Evolutionary conservation across 2,888 invertebrate species (phyloP).

Genomic region (Spisula subtruncata): DNA sequence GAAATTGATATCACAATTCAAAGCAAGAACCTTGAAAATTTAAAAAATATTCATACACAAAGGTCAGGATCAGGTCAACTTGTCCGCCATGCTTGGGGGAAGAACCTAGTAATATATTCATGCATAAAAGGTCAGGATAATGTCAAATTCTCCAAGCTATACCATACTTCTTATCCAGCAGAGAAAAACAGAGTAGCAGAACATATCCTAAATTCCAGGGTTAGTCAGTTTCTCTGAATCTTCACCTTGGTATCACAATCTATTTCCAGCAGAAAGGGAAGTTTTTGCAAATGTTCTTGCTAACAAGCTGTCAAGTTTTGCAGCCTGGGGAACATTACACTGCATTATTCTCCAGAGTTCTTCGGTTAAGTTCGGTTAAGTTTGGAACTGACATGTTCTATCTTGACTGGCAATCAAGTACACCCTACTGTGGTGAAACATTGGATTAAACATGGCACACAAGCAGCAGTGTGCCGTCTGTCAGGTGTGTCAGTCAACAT

Average conservation of each 20-base stretch:
- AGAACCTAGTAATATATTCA: too few relatives aligned
- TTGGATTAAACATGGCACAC: constrained; percentile 51
- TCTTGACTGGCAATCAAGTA: constrained; percentile 53
- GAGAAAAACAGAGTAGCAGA: constrained; percentile 15
- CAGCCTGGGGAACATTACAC: constrained; percentile 40
- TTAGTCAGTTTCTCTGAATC: constrained; percentile 41
- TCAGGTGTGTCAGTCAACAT: constrained; percentile 58
- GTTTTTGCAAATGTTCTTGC: constrained; percentile 19
- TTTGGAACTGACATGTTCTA: constrained; percentile 44
- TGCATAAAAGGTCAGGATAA: too few relatives aligned
- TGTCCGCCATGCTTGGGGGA: too few relatives aligned
- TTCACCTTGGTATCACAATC: constrained; percentile 26
- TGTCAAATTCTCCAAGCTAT: too few relatives aligned
- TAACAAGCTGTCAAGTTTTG: constrained; percentile 55
- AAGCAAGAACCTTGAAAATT: too few relatives aligned
- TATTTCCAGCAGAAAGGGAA: constrained; percentile 18
- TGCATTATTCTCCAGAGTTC: constrained; percentile 10
- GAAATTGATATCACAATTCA: too few relatives aligned
- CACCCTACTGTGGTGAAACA: constrained; percentile 58
- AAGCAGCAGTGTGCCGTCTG: constrained; percentile 49
- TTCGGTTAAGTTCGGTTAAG: constrained; percentile 34
- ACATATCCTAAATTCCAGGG: constrained; percentile 36
- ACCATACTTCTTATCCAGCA: background rate
- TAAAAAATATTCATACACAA: too few relatives aligned
- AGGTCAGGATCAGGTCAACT: too few relatives aligned